Conservation (phyloP, 2,113 vertebrate genomes). For the Urocynchramus pylzowi region DNA sequence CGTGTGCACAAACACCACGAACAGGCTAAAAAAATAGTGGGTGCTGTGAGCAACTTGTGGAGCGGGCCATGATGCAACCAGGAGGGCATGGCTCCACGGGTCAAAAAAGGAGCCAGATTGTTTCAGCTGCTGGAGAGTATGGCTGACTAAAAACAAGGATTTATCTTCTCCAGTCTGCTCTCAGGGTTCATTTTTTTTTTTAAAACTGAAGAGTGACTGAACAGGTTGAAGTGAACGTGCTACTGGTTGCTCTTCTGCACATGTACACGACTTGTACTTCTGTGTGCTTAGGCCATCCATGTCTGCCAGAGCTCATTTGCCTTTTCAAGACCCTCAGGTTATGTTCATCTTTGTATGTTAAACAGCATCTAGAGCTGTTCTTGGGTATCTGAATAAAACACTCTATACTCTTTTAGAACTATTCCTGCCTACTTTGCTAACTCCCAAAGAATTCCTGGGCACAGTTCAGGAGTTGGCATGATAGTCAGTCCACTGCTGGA, state of each 20-base stretch:
- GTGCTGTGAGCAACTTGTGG: background rate
- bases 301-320: background rate
- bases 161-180: background rate
- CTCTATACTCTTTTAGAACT: background rate
- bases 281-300: background rate
- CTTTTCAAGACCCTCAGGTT: background rate
- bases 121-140: background rate
- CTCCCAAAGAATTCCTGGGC: background rate
- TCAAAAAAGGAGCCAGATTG: background rate
- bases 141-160: background rate
- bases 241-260: background rate
- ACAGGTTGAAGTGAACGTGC: background rate
- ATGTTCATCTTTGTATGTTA: background rate
- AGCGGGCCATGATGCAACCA: background rate
- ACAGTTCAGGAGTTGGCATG: background rate
- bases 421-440: background rate
- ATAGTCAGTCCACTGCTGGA: background rate
- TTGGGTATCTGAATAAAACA: background rate
- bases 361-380: background rate
- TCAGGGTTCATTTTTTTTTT: background rate
- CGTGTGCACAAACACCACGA: rapidly evolving
- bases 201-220: background rate
- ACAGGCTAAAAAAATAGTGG: background rate
- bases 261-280: background rate
- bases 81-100: background rate